Evolutionary conservation across 2,888 invertebrate genomes (phyloP), one percentile per base, ranked within the genome.

Genomic region (Anticlea derivata): DNA sequence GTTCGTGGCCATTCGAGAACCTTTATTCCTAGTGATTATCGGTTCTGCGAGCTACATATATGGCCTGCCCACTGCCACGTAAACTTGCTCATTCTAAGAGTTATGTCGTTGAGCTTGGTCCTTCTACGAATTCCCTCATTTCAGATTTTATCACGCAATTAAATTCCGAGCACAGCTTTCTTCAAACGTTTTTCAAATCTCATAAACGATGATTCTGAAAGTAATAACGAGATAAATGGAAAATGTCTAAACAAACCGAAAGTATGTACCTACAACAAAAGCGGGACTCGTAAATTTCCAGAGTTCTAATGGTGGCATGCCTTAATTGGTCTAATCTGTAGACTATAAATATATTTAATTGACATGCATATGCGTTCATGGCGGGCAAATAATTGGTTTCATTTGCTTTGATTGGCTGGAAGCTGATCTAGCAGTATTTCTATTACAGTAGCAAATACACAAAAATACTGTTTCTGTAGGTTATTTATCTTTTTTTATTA

Each of bases 281-380:
- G 53, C 12, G 24, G 22, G 13, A 5, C 8, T 22, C 17, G 35
- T 58, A 55, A 53, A 55, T 55, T 51, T 50, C 23, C 26, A 5
- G 12, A 51, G 50, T 50, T 34, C 60, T 60, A 60, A 60, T 58
- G 62, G 60, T 60, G 55, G 62, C 60, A 63, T 63, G 55, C 65
- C 65, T 67, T 72, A 66, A 70, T 64, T 63, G 55, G 53, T 58
- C 35, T 61, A 63, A 65, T 70, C 63, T 59, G 20, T 39, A 31
- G 30, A 40, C 63, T 58, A 68, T 74, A 71, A 73, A 75, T 75
- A 58, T 55, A 45, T 60, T 47, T 68, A 68, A 69, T 70, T 67
- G 72, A 70, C 70, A 65, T 57, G 53, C 46, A 31, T n/a, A n/a
- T 41, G 47, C 46, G 58, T 63, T 50, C 59, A 59, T 59, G 62